A percentile compares a stretch with the other conserved stretches of the same genome.
phyloP scores from a whole-genome alignment of 2,113 vertebrate genomes.

The Rhinogobius similis region DNA sequence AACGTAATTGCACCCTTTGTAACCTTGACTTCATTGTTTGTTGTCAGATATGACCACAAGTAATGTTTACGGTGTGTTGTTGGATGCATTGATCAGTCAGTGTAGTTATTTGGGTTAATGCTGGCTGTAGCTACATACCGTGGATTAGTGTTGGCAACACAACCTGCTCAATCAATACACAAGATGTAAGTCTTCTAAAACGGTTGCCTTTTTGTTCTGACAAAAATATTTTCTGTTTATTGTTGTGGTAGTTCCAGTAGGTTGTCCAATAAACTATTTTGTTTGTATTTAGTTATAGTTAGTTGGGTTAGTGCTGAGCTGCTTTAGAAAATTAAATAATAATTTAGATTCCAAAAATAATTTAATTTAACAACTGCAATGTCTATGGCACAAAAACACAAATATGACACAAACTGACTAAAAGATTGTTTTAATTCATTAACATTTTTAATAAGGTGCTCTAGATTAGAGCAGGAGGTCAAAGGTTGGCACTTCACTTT shows the following conservation, averaged over 20 bases:
- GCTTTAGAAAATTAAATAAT: neutral
- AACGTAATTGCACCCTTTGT: neutral
- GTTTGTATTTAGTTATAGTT: too few relatives aligned
- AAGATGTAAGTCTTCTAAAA: neutral
- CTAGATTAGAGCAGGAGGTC: constrained; percentile 53
- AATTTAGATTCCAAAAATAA: neutral
- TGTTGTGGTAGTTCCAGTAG: neutral
- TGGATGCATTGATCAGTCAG: constrained; percentile 15
- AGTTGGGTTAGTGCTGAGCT: neutral
- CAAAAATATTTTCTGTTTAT: neutral
- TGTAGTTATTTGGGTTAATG: constrained; percentile 63
- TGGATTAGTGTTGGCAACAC: constrained; percentile 58
- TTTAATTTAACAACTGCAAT: neutral
- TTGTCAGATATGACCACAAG: neutral
- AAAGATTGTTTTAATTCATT: constrained; percentile 64
- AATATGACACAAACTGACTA: constrained; percentile 39
- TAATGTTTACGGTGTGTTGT: constrained; percentile 8
- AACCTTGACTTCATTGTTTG: neutral
- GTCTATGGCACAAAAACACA: neutral
- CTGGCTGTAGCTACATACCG: constrained; percentile 48
- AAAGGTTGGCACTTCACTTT: constrained; percentile 63
- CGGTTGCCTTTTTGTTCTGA: neutral
- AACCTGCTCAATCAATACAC: constrained; percentile 35
- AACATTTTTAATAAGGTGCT: constrained; percentile 27
- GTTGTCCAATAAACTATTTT: too few relatives aligned